Evolutionary conservation across 1,140 invertebrate species (phyloP), one percentile per base, ranked within the genome.

Genomic region (Saccostrea glomerata): DNA sequence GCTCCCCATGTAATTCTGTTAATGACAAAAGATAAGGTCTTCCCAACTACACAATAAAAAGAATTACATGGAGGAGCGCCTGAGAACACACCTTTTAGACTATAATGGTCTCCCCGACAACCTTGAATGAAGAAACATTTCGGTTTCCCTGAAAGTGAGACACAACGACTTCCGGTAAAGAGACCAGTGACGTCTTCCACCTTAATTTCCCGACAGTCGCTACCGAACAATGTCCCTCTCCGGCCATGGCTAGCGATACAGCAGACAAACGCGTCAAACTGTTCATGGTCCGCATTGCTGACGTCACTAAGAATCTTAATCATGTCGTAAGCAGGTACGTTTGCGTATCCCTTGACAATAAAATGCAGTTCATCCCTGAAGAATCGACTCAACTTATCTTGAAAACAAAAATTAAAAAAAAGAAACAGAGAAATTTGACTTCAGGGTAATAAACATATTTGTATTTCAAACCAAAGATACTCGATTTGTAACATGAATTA

Each of bases 111-210:
- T 63, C 86, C 86, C 6, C 54, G 9, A 66, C 86, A 87, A 1
- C 77, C 82, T 25, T 87, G 86, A 17, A 87, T 87, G 58, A 87
- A 87, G 82, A 87, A 87, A 58, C 77, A 83, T 47, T 87, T 87
- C 30, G 86, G 86, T 87, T 87, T 87, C 20, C 86, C 82, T n/a
- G 86, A 82, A 30, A 87, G 55, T n/a, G 77, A 83, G 23, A 47
- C 20, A 58, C 86, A 87, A 0, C 63, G 55, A 36, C 12, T 83
- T 40, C 77, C 58, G 25, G 36, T 23, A 11, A 83, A 83, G n/a
- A 85, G n/a, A 36, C 47, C 30, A 1, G 84, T 85, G 58, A 85
- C 15, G 13, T 85, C 84, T 13, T 54, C 25, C 0, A 85, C 55
- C 47, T 63, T 58, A 7, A 85, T 85, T 85, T 85, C 84, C 2